Percentiles rank a stretch among this genome's conserved stretches.
Evolutionary conservation across 2,797 vertebrate genomes (phyloP).

Genomic region (Fringilla coelebs): DNA sequence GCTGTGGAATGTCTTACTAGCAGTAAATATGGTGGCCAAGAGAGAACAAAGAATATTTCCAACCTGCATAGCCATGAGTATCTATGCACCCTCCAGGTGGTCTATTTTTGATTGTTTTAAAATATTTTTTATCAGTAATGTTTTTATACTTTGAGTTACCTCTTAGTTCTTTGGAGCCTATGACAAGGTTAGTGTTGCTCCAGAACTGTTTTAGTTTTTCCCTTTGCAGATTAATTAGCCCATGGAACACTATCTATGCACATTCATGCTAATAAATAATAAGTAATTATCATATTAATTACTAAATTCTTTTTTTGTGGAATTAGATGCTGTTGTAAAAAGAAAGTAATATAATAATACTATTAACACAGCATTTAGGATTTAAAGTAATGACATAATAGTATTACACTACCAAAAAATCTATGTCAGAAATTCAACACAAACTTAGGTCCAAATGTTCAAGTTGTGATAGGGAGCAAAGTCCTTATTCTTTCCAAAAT

Average conservation of each 20-base stretch:
- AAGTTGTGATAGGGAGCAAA: background rate
- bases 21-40: background rate
- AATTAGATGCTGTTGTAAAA: background rate
- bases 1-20: background rate
- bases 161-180: background rate
- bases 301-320: background rate
- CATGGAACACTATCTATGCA: background rate
- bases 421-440: background rate
- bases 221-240: background rate
- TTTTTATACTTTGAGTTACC: background rate
- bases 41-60: background rate
- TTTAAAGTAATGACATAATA: background rate
- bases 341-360: background rate
- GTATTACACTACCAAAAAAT: background rate
- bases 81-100: background rate
- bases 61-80: background rate
- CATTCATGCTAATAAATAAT: background rate
- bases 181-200: background rate
- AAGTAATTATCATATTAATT: background rate
- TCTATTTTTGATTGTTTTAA: background rate
- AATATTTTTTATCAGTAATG: background rate
- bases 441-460: background rate
- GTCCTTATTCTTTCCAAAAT: background rate
- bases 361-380: background rate
- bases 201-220: background rate